Evolutionary conservation across 92 coral and sea anemone genomes (phyloP), one percentile per base, ranked within the genome.

Genomic region (Ricordea florida): DNA sequence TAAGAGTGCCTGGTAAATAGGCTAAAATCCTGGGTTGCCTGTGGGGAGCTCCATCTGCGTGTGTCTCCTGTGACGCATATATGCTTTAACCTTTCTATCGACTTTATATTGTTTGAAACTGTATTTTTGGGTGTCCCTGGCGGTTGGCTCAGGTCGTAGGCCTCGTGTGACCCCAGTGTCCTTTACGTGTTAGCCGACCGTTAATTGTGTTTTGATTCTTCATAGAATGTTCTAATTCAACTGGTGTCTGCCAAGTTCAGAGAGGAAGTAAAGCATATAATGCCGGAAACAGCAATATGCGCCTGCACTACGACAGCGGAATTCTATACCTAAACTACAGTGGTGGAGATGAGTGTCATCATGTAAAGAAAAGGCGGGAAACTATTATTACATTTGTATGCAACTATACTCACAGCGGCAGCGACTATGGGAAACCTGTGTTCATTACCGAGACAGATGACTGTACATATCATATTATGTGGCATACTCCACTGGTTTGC

Each of bases 351-450:
- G 30, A 48, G 0, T 96, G 99, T 37, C 70, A 50, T 10, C 97
- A 80, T 33, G 84, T 85, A 2, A 49, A 78, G 27, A 80, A 84
- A 32, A 55, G 66, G 4, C 58, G 96, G 16, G 82, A 85, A 36
- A 92, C 98, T 0, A 57, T 94, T 23, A 94, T 94, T 51, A 86
- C 94, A 13, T 94, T 94, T 47, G 87, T 89, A 10, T 94, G 98
- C 61, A 80, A 64, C 21, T 38, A 75, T 1, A 66, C 51, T 16
- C 17, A 51, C 1, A 66, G 80, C 14, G 35, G 62, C 9, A 13
- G 1, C 8, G 28, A 20, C 23, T 22, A 14, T 23, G 97, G 97
- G 3, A 29, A 50, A 10, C 98, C 98, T 17, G 93, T 82, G 27
- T 83, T 88, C 15, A 84, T 92, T 15, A 81, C 74, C 6, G 94